phyloP scores from a whole-genome alignment of 2,113 vertebrate species.

The Tympanuchus pallidicinctus region DNA sequence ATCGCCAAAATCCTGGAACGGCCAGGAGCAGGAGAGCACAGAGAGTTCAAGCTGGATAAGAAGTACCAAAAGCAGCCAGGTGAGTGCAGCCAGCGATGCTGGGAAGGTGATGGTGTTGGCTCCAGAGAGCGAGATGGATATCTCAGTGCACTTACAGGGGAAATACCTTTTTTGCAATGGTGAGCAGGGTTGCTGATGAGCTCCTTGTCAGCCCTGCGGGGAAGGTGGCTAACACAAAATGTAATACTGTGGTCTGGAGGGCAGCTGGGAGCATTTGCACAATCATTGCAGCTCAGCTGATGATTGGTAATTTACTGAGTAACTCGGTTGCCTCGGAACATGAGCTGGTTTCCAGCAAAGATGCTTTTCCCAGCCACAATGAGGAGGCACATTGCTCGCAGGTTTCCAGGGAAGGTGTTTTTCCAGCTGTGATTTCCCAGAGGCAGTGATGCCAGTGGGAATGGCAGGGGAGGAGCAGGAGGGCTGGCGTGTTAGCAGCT shows the following conservation, averaged over 20 bases:
- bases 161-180: neutral
- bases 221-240: neutral
- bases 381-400: accelerated
- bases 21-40: conserved; percentile 72
- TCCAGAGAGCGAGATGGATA: accelerated
- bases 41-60: conserved; percentile 70
- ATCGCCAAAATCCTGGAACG: conserved; percentile 74
- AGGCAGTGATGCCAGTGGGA: neutral
- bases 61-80: conserved; percentile 67
- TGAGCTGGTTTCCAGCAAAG: neutral
- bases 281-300: neutral
- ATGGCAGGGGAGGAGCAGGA: neutral
- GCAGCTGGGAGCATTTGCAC: neutral
- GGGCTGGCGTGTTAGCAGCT: neutral
- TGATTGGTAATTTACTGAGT: neutral
- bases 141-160: neutral
- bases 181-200: neutral
- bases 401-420: neutral
- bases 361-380: neutral
- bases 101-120: neutral
- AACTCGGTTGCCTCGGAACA: accelerated
- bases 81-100: neutral
- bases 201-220: accelerated
- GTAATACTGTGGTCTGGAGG: accelerated
- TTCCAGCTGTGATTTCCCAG: neutral